Evolutionary conservation across 2,888 invertebrate genomes (phyloP), one percentile per base, ranked within the genome.

Genomic region (Zaprionus bogoriensis): DNA sequence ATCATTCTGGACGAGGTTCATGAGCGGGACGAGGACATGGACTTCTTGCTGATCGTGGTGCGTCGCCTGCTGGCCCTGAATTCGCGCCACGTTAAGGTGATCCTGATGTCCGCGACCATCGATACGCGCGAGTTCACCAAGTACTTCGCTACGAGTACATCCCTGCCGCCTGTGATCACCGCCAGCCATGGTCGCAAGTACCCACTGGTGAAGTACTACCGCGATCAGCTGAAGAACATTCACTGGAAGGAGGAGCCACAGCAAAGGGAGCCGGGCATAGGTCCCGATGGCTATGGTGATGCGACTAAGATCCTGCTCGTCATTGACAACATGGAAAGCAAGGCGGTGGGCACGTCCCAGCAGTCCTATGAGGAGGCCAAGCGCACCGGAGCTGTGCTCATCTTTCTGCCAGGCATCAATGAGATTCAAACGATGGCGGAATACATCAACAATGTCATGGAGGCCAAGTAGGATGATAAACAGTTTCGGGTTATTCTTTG

Each of bases 81-180:
- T 87, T 94, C 95, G 0, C 91, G 92, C 0, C 90, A 92, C 60
- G 94, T 94, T 0, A 95, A 95, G 91, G 92, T 96, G 0, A 93
- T 99, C 48, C 92, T 99, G 2, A 99, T 99, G 98, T 98, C 98
- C 0, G 99, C 99, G 0, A 98, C 99, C 1, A 95, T 98, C 78
- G 94, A 97, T 85, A 93, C 94, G 0, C 68, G 72, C 0, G 58
- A 89, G 78, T 90, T 91, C 67, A 66, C 87, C 0, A 85, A 89
- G 1, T 91, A 90, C 64, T 91, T 91, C 65, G 79, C 76, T 38
- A 85, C 87, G 9, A 76, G 69, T 7, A 61, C 66, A 3, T 64
- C 90, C 10, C 90, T 91, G 9, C 93, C 94, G 0, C 95, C 94
- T 0, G 90, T 94, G 10, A 84, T 95, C 67, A 93, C 89, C 77